Evolutionary conservation across 2,888 invertebrate genomes (phyloP), one percentile per base, ranked within the genome.

Genomic region (Margaritifera margaritifera): DNA sequence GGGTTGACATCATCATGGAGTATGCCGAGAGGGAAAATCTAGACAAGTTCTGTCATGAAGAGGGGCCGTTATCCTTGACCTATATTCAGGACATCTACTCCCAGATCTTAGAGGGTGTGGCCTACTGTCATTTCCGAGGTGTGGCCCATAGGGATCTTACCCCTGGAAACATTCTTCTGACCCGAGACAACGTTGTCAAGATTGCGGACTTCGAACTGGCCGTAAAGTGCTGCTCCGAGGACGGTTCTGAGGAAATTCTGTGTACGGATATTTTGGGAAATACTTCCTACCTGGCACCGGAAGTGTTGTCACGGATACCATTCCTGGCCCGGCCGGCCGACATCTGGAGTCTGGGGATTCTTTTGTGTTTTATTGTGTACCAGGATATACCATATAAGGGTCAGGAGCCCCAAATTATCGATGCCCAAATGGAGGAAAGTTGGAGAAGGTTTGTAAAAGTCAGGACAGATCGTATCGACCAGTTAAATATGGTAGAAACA

Each of bases 171-270:
- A 75, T 80, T 63, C 61, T 79, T 15, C 53, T 80, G 0, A 77
- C 71, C 11, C 25, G 64, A 8, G 67, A 75, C 11, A 52, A 71
- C 31, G 72, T 73, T 15, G 71, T 80, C n/a, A 78, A 77, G 71
- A 63, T 80, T 52, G 78, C 80, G 4, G 80, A 80, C 58, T 80
- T 80, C 64, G 80, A 79, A 15, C 64, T 80, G 6, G 75, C 80
- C 1, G 72, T 80, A 4, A 71, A 64, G 22, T 78, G 74, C 58
- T 59, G 42, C 3, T 42, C 42, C 42, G 42, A 42, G 11, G 42
- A 42, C 15, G 42, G 42, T 42, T 42, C 42, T 42, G 15, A 42
- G 42, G 42, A 66, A 4, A 11, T 78, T n/a, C 51, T 76, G 8
- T 81, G 81, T 56, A 71, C 71, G 0, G 81, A 81, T 60, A 80